Evolutionary conservation across 2,113 vertebrate species (phyloP).

Genomic region (Chaenogobius annularis): DNA sequence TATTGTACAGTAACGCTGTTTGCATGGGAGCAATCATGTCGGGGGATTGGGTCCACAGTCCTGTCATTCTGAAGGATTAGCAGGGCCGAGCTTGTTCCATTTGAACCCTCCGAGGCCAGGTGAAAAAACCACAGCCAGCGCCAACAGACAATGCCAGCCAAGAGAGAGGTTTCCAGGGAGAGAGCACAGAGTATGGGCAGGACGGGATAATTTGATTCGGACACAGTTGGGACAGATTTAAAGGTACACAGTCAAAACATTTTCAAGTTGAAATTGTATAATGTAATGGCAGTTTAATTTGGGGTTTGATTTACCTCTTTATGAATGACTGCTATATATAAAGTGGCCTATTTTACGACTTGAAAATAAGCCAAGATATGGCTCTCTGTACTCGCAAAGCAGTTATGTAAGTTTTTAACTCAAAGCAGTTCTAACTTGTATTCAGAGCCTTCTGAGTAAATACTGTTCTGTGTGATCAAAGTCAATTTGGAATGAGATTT

Average conservation of each 20-base stretch:
- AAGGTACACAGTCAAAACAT: background rate
- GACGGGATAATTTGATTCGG: conserved; percentile 24
- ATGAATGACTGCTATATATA: background rate
- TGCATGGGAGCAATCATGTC: conserved; percentile 37
- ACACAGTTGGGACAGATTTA: conserved; percentile 6
- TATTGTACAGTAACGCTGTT: conserved; percentile 19
- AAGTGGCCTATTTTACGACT: background rate
- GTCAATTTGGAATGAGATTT: too few relatives aligned
- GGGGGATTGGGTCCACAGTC: conserved; percentile 36
- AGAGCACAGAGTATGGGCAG: conserved; percentile 16
- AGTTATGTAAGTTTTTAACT: background rate
- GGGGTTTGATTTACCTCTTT: background rate
- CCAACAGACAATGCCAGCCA: conserved; percentile 11
- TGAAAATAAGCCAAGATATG: background rate
- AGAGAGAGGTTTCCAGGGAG: conserved; percentile 13
- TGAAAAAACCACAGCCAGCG: conserved; percentile 23
- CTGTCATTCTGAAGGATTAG: conserved; percentile 59
- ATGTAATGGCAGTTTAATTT: background rate
- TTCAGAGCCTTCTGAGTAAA: too few relatives aligned
- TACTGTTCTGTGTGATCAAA: too few relatives aligned
- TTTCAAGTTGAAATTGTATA: background rate
- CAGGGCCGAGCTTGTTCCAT: conserved; percentile 51
- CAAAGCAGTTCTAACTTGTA: too few relatives aligned
- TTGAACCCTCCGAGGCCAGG: conserved; percentile 40
- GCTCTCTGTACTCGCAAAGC: background rate